These are phyloP conservation scores for Anser brachyrhynchus DNA, from an alignment of 2,113 vertebrate genomes.

Conservation along the genomic window DNA sequence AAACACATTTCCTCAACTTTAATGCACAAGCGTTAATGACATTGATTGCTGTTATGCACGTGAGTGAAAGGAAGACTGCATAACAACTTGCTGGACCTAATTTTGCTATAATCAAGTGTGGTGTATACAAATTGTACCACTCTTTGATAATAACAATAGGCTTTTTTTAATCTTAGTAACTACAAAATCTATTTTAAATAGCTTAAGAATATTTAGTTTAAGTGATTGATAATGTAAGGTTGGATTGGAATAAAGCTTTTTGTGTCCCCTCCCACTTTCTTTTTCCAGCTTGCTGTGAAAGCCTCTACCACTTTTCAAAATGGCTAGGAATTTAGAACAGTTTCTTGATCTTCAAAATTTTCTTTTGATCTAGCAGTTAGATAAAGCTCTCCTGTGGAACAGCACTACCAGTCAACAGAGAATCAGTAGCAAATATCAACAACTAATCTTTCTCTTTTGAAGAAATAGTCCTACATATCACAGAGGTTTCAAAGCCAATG, in stretches of 20 bases:
- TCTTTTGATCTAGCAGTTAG: constrained; percentile 65
- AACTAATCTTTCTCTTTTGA: constrained; percentile 72
- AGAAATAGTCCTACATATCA: constrained; percentile 63
- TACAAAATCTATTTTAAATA: background rate
- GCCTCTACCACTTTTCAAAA: constrained; percentile 11
- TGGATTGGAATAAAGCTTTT: background rate
- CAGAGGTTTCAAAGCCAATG: constrained; percentile 55
- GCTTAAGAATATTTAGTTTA: background rate
- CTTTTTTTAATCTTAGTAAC: background rate
- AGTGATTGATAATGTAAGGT: background rate
- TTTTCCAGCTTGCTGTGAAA: background rate
- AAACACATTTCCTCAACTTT: background rate
- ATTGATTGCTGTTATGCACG: background rate
- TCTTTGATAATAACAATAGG: background rate
- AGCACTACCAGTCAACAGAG: constrained; percentile 36
- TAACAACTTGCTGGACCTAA: background rate
- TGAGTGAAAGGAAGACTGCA: background rate
- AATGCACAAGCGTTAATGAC: background rate
- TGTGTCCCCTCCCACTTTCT: background rate
- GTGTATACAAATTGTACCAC: background rate
- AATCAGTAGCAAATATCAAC: constrained; percentile 66
- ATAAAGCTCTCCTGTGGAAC: constrained; percentile 53
- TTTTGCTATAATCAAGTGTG: background rate
- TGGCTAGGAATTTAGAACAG: constrained; percentile 56
- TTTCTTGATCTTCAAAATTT: constrained; percentile 61